These are phyloP conservation scores for Myzus persicae DNA, from an alignment of 1,140 invertebrate genomes.

Conservation along the genomic window DNA sequence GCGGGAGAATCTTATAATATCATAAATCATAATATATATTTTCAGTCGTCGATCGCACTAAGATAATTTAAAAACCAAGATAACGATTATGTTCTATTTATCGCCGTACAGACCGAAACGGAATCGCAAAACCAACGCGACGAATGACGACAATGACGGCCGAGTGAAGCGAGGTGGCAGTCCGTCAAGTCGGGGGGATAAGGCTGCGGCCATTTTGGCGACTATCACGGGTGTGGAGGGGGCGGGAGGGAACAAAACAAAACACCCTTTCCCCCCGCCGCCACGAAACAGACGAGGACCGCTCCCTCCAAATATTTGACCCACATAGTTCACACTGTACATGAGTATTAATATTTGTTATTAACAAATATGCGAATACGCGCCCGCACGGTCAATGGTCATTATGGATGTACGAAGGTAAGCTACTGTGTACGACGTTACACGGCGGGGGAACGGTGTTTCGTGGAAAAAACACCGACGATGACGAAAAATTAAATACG, in stretches of 20 bases:
- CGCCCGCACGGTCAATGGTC: not conserved
- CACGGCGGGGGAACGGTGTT: not conserved
- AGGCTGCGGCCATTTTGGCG: not conserved
- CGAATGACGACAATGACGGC: not conserved
- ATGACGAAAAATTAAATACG: not conserved
- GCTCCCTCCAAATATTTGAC: slow-evolving; percentile 20
- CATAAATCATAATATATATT: not conserved
- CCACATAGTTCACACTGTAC: not conserved
- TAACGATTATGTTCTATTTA: not conserved
- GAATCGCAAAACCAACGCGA: not conserved
- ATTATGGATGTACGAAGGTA: not conserved
- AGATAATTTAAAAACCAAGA: not conserved
- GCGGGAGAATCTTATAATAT: not conserved
- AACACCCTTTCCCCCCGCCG: slow-evolving; percentile 4
- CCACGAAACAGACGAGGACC: not conserved
- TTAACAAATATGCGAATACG: not conserved
- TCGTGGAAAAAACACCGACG: not conserved
- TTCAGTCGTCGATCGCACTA: not conserved
- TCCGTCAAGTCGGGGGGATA: not conserved
- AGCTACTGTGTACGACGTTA: not conserved
- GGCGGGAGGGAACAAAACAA: slow-evolving; percentile 18
- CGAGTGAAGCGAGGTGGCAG: not conserved
- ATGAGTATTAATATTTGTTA: not conserved
- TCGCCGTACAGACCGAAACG: not conserved
- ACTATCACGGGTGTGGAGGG: not conserved